phyloP scores from a whole-genome alignment of 2,797 vertebrate species.

The Phataginus tetradactyla region DNA sequence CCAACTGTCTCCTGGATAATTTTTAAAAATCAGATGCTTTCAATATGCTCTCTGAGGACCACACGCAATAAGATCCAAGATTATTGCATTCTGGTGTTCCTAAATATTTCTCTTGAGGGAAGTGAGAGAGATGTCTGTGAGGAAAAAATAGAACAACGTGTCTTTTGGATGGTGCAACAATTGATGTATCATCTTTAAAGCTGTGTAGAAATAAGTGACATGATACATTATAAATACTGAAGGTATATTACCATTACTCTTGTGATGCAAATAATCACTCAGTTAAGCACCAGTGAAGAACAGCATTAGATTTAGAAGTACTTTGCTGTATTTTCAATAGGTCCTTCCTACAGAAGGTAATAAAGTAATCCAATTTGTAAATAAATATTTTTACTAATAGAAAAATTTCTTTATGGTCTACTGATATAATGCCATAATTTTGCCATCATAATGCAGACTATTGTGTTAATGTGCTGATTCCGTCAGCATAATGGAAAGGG shows the following conservation, averaged over 20 bases:
- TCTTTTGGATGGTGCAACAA: slow-evolving; percentile 52
- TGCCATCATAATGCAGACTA: not conserved
- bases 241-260: slow-evolving; percentile 9
- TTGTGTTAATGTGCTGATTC: slow-evolving; percentile 49
- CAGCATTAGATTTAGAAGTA: slow-evolving; percentile 54
- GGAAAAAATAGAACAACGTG: slow-evolving; percentile 35
- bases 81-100: slow-evolving; percentile 28
- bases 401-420: slow-evolving; percentile 51
- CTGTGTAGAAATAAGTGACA: slow-evolving; percentile 45
- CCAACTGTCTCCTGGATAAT: not conserved
- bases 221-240: slow-evolving; percentile 22
- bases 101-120: slow-evolving; percentile 28
- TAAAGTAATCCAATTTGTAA: slow-evolving; percentile 56
- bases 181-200: slow-evolving; percentile 66
- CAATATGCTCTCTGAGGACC: slow-evolving; percentile 46
- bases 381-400: slow-evolving; percentile 55
- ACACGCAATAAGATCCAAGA: slow-evolving; percentile 43
- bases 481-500: not conserved
- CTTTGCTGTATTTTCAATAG: slow-evolving; percentile 39
- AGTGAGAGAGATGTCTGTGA: not conserved
- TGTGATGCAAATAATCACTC: slow-evolving; percentile 71
- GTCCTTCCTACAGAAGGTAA: slow-evolving; percentile 15
- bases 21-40: not conserved
- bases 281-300: slow-evolving; percentile 71
- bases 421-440: slow-evolving; percentile 37